These are phyloP conservation scores for Lithobates pipiens DNA, from an alignment of 2,797 vertebrate genomes.

Conservation along the genomic window DNA sequence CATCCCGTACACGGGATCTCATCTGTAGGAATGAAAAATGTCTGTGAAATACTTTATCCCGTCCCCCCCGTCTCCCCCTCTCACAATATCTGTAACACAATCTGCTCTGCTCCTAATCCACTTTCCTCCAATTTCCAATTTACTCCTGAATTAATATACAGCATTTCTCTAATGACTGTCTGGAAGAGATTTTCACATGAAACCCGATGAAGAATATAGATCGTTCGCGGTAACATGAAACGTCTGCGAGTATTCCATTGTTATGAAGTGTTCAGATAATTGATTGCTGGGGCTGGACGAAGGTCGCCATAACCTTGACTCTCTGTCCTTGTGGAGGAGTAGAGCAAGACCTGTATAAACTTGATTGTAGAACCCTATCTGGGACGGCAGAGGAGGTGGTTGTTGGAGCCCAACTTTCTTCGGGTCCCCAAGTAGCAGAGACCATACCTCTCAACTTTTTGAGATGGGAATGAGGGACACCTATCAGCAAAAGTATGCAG, in stretches of 20 bases:
- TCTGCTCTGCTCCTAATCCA: conserved; percentile 4
- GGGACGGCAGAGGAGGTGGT: background rate
- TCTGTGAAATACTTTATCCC: background rate
- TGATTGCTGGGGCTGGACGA: conserved; percentile 10
- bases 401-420: background rate
- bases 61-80: background rate
- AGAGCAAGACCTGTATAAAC: too few relatives aligned
- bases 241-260: background rate
- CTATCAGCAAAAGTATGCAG: too few relatives aligned
- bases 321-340: too few relatives aligned
- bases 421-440: background rate
- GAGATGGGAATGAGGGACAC: too few relatives aligned
- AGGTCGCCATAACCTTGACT: conserved; percentile 21
- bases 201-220: conserved; percentile 37
- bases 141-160: conserved; percentile 32
- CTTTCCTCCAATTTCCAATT: conserved; percentile 29
- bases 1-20: background rate
- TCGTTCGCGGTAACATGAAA: conserved; percentile 3
- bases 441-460: background rate
- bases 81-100: background rate
- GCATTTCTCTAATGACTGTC: conserved; percentile 16
- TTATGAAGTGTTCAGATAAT: conserved; percentile 16
- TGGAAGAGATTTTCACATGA: conserved; percentile 22
- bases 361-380: too few relatives aligned
- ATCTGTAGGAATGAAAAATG: background rate